These are phyloP conservation scores for Cercopithecus neglectus DNA, from an alignment of 2,797 vertebrate species.

Conservation along the genomic window DNA sequence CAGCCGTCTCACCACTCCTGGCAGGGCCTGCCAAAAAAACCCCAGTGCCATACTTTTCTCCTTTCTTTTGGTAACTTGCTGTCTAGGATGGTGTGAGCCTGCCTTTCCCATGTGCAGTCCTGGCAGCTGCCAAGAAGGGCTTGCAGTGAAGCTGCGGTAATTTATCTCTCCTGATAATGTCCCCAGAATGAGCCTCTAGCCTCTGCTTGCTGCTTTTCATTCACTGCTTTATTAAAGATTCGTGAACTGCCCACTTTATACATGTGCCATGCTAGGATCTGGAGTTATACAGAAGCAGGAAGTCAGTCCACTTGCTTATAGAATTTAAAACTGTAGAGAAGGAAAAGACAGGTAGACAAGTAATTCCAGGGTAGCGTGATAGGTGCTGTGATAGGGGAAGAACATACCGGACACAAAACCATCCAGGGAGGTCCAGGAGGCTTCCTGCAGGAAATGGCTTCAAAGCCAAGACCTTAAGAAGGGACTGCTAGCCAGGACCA, in stretches of 20 bases:
- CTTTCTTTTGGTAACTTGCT: neutral
- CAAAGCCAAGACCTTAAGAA: neutral
- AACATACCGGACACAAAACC: neutral
- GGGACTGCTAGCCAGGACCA: neutral
- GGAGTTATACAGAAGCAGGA: neutral
- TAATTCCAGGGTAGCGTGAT: fast-evolving
- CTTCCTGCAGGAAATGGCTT: neutral
- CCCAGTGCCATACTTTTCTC: neutral
- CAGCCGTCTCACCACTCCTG: fast-evolving
- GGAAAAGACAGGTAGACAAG: neutral
- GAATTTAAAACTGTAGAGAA: neutral
- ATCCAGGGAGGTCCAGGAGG: neutral
- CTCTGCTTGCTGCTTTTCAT: neutral
- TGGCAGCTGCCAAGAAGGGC: neutral
- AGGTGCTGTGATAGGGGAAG: neutral
- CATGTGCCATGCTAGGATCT: neutral
- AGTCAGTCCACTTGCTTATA: neutral
- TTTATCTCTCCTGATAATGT: neutral
- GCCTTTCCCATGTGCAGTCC: neutral
- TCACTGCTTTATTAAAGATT: neutral
- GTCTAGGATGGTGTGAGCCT: neutral
- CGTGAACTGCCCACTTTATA: neutral
- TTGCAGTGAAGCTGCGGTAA: neutral
- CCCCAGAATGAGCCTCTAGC: neutral
- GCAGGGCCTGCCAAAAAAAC: neutral